phyloP scores from a whole-genome alignment of 2,888 invertebrate species.

The Cephus rjabovi region DNA sequence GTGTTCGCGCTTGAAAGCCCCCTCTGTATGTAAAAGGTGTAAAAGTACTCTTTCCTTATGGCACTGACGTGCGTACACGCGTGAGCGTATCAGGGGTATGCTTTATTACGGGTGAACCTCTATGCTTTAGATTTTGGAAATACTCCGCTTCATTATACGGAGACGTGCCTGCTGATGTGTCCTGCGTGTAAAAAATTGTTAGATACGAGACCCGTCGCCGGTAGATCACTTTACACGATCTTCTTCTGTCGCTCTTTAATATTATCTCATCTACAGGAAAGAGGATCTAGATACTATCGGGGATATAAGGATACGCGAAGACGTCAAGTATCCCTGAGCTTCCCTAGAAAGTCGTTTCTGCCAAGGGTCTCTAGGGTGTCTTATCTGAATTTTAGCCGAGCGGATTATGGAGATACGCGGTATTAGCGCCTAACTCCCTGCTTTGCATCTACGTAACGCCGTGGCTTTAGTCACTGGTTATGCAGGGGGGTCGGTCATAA shows the following conservation, averaged over 20 bases:
- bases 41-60: background rate
- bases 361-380: constrained; percentile 3
- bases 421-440: constrained; percentile 35
- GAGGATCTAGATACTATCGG: constrained; percentile 6
- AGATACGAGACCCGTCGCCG: background rate
- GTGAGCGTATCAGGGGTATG: background rate
- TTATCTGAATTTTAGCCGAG: constrained; percentile 34
- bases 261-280: background rate
- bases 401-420: constrained; percentile 35
- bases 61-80: background rate
- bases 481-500: background rate
- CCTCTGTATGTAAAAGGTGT: background rate
- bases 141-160: background rate
- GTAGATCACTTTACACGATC: background rate
- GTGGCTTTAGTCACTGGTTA: background rate
- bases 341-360: background rate
- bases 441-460: constrained; percentile 33
- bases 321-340: background rate
- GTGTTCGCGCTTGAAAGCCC: background rate
- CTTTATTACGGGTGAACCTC: background rate
- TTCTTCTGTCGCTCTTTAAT: background rate
- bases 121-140: background rate
- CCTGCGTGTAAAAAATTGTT: background rate
- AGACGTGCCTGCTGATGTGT: background rate
- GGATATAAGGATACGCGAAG: background rate